These are phyloP conservation scores for Tylochromis polylepis DNA, from an alignment of 2,113 vertebrate species.

Conservation along the genomic window DNA sequence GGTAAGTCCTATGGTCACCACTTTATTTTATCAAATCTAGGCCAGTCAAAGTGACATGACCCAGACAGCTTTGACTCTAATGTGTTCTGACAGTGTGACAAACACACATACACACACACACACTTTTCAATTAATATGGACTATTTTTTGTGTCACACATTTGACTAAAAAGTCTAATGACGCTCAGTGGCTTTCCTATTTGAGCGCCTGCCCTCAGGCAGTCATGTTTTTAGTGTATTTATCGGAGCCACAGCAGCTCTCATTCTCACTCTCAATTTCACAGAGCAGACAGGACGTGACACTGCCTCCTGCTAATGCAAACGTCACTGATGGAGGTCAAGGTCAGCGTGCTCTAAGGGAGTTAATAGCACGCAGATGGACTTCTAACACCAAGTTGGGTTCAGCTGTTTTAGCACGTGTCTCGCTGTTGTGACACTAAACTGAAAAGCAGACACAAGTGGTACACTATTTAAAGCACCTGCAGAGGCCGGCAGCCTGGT, in stretches of 20 bases:
- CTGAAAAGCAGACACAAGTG: not conserved
- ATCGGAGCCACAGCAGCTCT: constrained; percentile 43
- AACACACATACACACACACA: not conserved
- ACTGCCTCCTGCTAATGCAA: constrained; percentile 14
- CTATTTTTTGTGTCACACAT: constrained; percentile 7
- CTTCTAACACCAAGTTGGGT: constrained; percentile 19
- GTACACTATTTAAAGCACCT: constrained; percentile 12
- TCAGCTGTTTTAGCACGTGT: not conserved
- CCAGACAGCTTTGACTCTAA: constrained; percentile 16
- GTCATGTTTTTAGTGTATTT: constrained; percentile 13
- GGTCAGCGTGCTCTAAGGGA: not conserved
- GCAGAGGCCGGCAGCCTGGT: not conserved
- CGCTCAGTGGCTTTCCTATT: not conserved
- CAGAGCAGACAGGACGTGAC: not conserved
- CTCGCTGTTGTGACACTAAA: not conserved
- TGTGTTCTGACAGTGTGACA: constrained; percentile 46
- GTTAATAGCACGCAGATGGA: constrained; percentile 49
- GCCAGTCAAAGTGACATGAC: constrained; percentile 22
- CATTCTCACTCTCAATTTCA: constrained; percentile 8
- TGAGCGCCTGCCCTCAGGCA: not conserved
- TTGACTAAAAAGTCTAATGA: not conserved
- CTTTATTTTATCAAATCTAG: constrained; percentile 23
- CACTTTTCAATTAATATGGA: constrained; percentile 21
- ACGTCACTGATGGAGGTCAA: not conserved
- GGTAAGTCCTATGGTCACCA: not conserved